Conservation (phyloP, 2,888 invertebrate genomes). For the Amiota communis region DNA sequence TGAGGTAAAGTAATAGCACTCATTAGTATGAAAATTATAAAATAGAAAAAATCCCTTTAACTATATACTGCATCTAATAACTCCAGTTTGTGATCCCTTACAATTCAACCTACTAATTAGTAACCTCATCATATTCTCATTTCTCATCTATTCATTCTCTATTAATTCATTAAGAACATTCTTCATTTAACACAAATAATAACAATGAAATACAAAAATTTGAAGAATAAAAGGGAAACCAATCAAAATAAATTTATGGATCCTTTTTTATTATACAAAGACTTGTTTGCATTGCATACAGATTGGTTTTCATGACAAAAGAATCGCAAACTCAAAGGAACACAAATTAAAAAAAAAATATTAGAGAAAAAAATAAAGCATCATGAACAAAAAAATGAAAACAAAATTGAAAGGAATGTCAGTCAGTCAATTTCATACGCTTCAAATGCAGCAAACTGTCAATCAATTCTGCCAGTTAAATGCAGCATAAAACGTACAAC, state of each 20-base stretch:
- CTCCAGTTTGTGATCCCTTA: neutral
- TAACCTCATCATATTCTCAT: conserved; percentile 2
- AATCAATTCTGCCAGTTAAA: conserved; percentile 50
- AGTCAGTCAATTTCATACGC: conserved; percentile 27
- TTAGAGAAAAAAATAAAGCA: neutral
- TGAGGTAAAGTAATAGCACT: too few species aligned
- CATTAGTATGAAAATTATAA: too few species aligned
- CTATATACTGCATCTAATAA: neutral
- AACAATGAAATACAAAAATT: neutral
- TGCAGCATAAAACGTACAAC: conserved; percentile 32
- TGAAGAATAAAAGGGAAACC: neutral
- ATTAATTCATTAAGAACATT: conserved; percentile 11
- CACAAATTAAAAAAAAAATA: conserved; percentile 5
- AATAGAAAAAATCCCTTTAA: neutral
- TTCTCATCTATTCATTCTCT: neutral
- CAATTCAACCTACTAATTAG: conserved; percentile 18
- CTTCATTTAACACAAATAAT: conserved; percentile 1
- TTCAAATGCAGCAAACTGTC: conserved; percentile 51
- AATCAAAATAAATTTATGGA: conserved; percentile 24
- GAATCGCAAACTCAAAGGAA: conserved; percentile 17
- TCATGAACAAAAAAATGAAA: neutral
- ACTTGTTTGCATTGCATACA: conserved; percentile 14
- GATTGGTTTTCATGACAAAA: conserved; percentile 23
- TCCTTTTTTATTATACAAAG: neutral
- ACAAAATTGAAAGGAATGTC: conserved; percentile 3